Conservation (phyloP, 1,140 invertebrate genomes). For the Pygmarrhopalites habei region DNA sequence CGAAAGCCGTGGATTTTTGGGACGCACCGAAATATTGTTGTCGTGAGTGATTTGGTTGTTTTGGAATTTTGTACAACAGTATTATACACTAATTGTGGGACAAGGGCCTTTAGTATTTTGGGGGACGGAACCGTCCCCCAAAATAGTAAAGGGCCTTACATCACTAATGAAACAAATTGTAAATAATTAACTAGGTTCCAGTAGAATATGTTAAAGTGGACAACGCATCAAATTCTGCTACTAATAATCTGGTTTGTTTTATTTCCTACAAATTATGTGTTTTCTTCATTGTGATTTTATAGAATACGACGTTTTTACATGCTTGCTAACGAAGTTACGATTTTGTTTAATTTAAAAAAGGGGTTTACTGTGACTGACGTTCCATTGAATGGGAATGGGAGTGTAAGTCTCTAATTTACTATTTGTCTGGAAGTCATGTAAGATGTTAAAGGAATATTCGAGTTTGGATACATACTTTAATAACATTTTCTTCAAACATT, state of each 20-base stretch:
- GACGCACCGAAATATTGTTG: constrained; percentile 54
- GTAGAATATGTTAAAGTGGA: constrained; percentile 46
- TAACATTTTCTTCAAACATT: constrained; percentile 13
- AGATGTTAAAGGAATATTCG: not conserved
- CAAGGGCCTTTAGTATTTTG: not conserved
- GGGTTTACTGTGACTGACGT: constrained; percentile 43
- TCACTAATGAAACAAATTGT: constrained; percentile 1
- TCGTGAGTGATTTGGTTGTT: constrained; percentile 42
- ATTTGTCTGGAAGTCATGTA: not conserved
- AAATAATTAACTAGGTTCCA: constrained; percentile 44
- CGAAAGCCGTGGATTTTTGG: constrained; percentile 54
- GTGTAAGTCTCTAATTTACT: constrained; percentile 29
- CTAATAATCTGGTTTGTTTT: too few relatives aligned
- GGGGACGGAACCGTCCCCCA: not conserved
- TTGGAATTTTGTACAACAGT: not conserved
- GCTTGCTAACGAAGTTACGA: too few relatives aligned
- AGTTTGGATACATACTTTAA: not conserved
- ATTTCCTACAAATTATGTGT: too few relatives aligned
- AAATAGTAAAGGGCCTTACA: not conserved
- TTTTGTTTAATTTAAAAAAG: too few relatives aligned
- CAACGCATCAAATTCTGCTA: too few relatives aligned
- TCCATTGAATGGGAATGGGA: constrained; percentile 16
- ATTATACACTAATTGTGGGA: not conserved
- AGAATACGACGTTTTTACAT: too few relatives aligned
- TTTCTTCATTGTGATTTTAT: too few relatives aligned